Conservation (phyloP, 2,797 vertebrate species). For the Gorsachius magnificus region DNA sequence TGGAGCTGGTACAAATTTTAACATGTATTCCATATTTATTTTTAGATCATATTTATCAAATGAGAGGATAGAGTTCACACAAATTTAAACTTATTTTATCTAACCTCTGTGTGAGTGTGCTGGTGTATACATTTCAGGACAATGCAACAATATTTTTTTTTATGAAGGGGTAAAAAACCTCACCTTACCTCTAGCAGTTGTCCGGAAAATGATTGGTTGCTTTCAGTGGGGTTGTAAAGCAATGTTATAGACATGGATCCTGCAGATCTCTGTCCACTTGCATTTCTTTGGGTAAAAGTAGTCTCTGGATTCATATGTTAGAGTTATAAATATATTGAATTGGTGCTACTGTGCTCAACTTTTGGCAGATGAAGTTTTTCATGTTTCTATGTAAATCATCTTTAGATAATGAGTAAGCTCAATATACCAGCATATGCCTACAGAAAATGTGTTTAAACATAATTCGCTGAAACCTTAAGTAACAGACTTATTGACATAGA, state of each 20-base stretch:
- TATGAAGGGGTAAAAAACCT: not conserved
- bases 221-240: not conserved
- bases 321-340: conserved; percentile 25
- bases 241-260: not conserved
- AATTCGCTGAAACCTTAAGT: not conserved
- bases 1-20: not conserved
- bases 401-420: conserved; percentile 45
- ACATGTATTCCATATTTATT: not conserved
- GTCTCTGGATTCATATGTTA: not conserved
- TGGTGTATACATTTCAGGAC: not conserved
- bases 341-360: conserved; percentile 3
- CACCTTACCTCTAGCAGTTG: not conserved
- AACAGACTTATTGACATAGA: conserved; percentile 32
- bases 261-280: not conserved
- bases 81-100: not conserved
- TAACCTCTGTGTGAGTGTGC: not conserved
- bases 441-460: conserved; percentile 60
- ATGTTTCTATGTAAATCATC: conserved; percentile 37
- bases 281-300: not conserved
- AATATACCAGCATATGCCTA: conserved; percentile 39
- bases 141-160: not conserved
- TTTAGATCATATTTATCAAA: not conserved
- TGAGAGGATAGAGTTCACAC: not conserved
- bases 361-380: conserved; percentile 39
- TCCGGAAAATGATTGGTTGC: not conserved